phyloP scores from a whole-genome alignment of 2,113 vertebrate genomes.

The Cebidichthys violaceus region DNA sequence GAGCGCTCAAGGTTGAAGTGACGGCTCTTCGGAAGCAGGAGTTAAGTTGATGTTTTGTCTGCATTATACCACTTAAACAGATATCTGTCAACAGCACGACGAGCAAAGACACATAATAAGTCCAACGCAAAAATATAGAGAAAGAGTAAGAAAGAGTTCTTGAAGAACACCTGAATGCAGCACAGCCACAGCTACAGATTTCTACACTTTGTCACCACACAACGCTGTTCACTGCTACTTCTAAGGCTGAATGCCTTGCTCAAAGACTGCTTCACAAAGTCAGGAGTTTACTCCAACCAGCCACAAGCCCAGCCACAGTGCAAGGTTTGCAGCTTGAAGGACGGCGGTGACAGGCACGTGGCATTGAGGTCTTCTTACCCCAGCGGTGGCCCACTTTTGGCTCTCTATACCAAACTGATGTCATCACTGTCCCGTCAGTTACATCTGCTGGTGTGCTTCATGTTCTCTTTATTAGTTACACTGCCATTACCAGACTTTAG shows the following conservation, averaged over 20 bases:
- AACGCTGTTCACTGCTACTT: constrained; percentile 10
- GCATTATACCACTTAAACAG: constrained; percentile 15
- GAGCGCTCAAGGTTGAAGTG: constrained; percentile 54
- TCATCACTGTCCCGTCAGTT: constrained; percentile 46
- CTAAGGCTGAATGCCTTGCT: constrained; percentile 29
- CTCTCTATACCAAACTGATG: constrained; percentile 37
- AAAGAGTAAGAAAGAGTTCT: too few relatives aligned
- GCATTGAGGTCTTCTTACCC: constrained; percentile 45
- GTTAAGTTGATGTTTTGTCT: constrained; percentile 48
- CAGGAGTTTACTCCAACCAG: constrained; percentile 28
- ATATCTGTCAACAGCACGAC: constrained; percentile 21
- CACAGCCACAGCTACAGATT: not conserved
- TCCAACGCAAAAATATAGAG: not conserved
- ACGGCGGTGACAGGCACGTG: constrained; percentile 46
- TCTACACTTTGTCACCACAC: not conserved
- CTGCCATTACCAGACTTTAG: constrained; percentile 52
- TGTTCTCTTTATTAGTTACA: constrained; percentile 51
- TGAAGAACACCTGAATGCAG: not conserved
- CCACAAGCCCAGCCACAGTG: constrained; percentile 34
- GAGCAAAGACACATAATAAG: not conserved
- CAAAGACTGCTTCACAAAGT: constrained; percentile 27
- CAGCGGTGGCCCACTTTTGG: constrained; percentile 47
- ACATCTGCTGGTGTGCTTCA: constrained; percentile 39
- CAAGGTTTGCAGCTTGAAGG: constrained; percentile 44
- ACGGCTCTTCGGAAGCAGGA: constrained; percentile 32